Base-by-base conservation (phyloP, 2,797 vertebrate species). In the Brachymystax lenok region DNA sequence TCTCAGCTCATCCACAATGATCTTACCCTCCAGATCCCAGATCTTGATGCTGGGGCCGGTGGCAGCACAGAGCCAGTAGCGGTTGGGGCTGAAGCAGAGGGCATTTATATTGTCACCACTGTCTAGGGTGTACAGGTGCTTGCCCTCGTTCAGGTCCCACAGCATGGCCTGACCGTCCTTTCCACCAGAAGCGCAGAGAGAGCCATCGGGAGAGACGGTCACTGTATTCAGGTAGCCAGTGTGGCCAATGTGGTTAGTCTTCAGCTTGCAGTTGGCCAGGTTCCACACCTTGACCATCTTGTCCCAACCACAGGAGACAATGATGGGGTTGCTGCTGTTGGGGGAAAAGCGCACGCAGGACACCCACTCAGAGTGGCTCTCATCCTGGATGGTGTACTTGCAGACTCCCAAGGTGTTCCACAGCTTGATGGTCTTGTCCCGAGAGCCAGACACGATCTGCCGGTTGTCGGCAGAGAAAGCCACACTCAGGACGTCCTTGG, bases 361-460 rank as follows among this genome's bases (percentile, higher is more conserved):
- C 4, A 94, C 96, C 97, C 97, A 99, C 79, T 99, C 97, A 0
- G 94, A 93, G 81, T 98, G 97, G 80, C 96, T 95, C 89, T 98
- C 97, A 24, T 99, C 97, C 97, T 97, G 98, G 84, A 99, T 98
- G 0, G 98, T 99, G 91, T 99, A 99, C 78, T 99, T 99, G 95
- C 97, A 99, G 72, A 99, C 97, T 3, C 98, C 98, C 77, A 99
- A 87, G 0, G 98, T 99, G 91, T 99, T 99, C 98, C 98, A 99
- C 21, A 99, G 92, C 84, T 99, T 99, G 91, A 99, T 97, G 90
- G 97, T 98, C 83, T 97, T 99, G 84, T 99, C 98, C 71, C 98
- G 89, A 75, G 97, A 99, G 30, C 96, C 98, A 2, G 98, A 99
- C 27, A 99, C 98, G 40, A 99, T 99, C 89, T 99, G 98, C 0